Conservation (phyloP, 2,888 invertebrate species). For the Tachystola acroxantha region DNA sequence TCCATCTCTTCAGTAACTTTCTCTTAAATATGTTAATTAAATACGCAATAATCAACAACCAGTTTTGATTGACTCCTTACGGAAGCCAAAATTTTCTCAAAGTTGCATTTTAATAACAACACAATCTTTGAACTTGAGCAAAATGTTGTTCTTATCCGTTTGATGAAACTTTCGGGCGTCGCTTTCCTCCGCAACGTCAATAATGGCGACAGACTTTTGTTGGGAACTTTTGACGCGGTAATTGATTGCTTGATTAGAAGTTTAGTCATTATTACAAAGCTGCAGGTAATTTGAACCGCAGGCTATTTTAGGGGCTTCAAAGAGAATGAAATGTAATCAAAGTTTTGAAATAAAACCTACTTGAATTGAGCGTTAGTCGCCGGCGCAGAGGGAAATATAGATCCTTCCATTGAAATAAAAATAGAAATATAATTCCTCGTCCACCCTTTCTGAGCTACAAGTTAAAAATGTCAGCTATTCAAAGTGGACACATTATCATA, state of each 20-base stretch:
- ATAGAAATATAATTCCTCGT: too few relatives aligned
- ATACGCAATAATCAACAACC: too few relatives aligned
- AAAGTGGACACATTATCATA: too few relatives aligned
- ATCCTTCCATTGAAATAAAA: too few relatives aligned
- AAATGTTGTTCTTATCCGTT: conserved; percentile 4
- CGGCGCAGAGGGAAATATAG: too few relatives aligned
- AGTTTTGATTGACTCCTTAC: background rate
- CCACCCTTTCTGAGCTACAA: too few relatives aligned
- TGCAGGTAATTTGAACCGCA: background rate
- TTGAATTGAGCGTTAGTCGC: too few relatives aligned
- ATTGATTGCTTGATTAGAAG: conserved; percentile 3
- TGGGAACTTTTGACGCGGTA: background rate
- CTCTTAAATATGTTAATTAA: too few relatives aligned
- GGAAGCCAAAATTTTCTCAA: background rate
- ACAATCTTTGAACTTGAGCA: background rate
- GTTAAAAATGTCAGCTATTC: too few relatives aligned
- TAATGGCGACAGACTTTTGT: conserved; percentile 1
- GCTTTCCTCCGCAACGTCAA: background rate
- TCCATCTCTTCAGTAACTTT: too few relatives aligned
- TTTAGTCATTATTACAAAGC: background rate
- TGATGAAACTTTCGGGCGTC: background rate
- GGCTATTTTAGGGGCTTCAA: background rate
- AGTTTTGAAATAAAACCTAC: too few relatives aligned
- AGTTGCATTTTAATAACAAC: background rate
- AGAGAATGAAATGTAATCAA: too few relatives aligned